Evolutionary conservation across 2,888 invertebrate species (phyloP).

Genomic region (Aproaerema taeniolella): DNA sequence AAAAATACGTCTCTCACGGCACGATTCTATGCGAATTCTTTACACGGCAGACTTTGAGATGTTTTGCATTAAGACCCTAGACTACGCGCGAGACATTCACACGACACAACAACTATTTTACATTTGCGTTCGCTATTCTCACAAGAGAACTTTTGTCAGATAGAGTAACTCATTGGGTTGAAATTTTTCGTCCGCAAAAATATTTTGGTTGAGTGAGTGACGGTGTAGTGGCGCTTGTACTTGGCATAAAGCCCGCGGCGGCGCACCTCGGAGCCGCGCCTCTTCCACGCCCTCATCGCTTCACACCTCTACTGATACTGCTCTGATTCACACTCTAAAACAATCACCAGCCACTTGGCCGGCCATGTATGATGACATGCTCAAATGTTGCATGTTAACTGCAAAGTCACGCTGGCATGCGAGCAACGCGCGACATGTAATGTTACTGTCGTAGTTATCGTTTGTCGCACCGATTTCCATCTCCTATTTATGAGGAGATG

Average conservation of each 20-base stretch:
- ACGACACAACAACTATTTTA: slow-evolving; percentile 38
- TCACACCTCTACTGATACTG: slow-evolving; percentile 48
- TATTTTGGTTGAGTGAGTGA: slow-evolving; percentile 40
- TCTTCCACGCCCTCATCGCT: slow-evolving; percentile 48
- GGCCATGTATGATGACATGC: slow-evolving; percentile 41
- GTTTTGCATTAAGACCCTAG: slow-evolving; percentile 61
- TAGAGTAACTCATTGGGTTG: slow-evolving; percentile 28
- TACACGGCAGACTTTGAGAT: slow-evolving; percentile 50
- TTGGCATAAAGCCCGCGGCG: slow-evolving; percentile 64
- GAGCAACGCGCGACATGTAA: slow-evolving; percentile 29
- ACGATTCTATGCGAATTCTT: slow-evolving; percentile 44
- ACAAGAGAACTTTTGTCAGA: slow-evolving; percentile 37
- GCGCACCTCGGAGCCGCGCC: slow-evolving; percentile 47
- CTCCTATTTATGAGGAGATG: slow-evolving; percentile 1
- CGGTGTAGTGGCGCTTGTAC: slow-evolving; percentile 66
- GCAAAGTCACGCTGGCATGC: slow-evolving; percentile 28
- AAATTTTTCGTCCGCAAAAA: slow-evolving; percentile 26
- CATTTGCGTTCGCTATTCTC: slow-evolving; percentile 17
- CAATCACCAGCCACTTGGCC: slow-evolving; percentile 43
- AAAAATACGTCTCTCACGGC: slow-evolving; percentile 35
- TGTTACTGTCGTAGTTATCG: slow-evolving; percentile 1
- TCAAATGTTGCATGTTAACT: slow-evolving; percentile 26
- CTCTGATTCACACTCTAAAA: slow-evolving; percentile 49
- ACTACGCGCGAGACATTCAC: slow-evolving; percentile 62
- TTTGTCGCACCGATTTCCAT: slow-evolving; percentile 1